Base-by-base conservation (phyloP, 2,113 vertebrate species). In the Lepisosteus osseus region DNA sequence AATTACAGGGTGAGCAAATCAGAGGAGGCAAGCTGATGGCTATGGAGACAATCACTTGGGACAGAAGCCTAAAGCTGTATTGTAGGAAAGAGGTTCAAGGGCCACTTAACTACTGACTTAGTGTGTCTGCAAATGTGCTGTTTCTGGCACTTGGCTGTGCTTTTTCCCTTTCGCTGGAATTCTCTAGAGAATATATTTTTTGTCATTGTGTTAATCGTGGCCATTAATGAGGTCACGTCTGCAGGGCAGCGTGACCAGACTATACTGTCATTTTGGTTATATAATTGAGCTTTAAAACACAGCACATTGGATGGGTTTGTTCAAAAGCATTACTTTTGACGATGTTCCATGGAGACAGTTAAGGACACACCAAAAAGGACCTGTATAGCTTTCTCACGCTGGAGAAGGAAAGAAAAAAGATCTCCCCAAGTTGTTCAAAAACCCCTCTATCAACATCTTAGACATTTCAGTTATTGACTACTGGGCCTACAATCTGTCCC, bases 1-100 rank as follows among this genome's bases (percentile, higher is more conserved):
- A 76, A 76, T 73, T 54, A 70, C 67, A 76, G 66, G 63, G 59
- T 71, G 14, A 65, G 11, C 62, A 65, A 65, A 43, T 15, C 41
- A 65, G 7, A 62, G 13, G 61, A 62, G 41, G 62, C 29, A 14
- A 61, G 59, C 62, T 43, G 62, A 65, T 41, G n/a, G 29, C 29
- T 29, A 65, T 40, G 29, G n/a, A 65, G 62, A 65, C 62, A 65
- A 29, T 65, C 17, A 65, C 62, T 65, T 17, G 29, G 41, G n/a
- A 41, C 17, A 65, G 62, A 29, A 41, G 62, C 62, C 62, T 17
- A 4, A 4, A 41, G 62, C 62, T 43, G 9, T 6, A 41, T 29
- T 65, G 8, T 41, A 65, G 41, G 62, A 2, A 59, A 6, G 14
- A 4, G 11, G 6, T 12, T 65, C n/a, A 65, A 65, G 29, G 41